Evolutionary conservation across 2,113 vertebrate species (phyloP), one percentile per base, ranked within the genome.

Genomic region (Actenoides lindsayi): DNA sequence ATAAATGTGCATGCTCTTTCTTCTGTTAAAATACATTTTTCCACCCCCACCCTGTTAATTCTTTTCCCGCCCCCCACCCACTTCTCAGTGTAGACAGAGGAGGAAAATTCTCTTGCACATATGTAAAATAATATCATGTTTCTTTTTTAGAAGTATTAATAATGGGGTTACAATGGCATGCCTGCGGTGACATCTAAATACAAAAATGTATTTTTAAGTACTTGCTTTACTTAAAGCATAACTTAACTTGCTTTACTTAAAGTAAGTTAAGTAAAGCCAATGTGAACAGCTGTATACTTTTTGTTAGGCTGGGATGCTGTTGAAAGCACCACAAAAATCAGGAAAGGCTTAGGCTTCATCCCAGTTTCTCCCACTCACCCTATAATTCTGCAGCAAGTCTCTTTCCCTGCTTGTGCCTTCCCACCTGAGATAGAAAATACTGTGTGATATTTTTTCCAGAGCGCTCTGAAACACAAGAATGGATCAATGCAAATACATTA

Each of bases 21-120:
- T 93, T 94, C 59, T 69, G 30, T 44, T 91, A 74, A 93, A 89
- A 90, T 54, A 76, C 37, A 53, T 20, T 95, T 89, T 84, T 74
- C 24, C 28, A 59, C 56, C 20, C 69, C 27, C 33, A 46, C 13
- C 17, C 59, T 33, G 23, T 57, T 64, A 95, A 86, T 80, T 33
- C 19, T 68, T 80, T 86, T 87, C 50, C 44, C 2, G 0, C 39
- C 50, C 28, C 44, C 37, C 73, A 74, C 35, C 30, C 73, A 4
- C 59, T 84, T 77, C 67, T 83, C 10, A 1, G 3, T 39, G 8
- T 27, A 67, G 50, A 41, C 63, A 77, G 71, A 75, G 25, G 1
- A 90, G 37, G 30, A 93, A 96, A 90, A 91, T 86, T 86, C 54
- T 83, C 68, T 88, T 77, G 20, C 0, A 1, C 5, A 10, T 54